These are phyloP conservation scores for Tuta absoluta DNA, from an alignment of 2,888 invertebrate genomes.

Conservation along the genomic window DNA sequence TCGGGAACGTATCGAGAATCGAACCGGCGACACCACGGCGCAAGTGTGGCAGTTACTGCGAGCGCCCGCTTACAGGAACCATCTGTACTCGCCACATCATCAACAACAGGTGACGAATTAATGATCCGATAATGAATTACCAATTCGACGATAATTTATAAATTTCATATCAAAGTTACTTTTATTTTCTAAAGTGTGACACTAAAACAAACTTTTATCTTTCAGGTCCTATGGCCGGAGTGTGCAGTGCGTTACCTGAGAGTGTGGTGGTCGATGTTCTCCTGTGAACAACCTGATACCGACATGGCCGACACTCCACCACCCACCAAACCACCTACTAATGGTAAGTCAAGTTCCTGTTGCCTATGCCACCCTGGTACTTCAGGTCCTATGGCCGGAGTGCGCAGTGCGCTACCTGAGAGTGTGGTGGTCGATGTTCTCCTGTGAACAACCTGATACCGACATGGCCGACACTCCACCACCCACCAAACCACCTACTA, in stretches of 20 bases:
- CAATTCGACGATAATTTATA: background rate
- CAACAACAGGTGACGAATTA: background rate
- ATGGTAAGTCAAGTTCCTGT: conserved; percentile 16
- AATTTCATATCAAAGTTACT: no score
- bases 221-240: conserved; percentile 92
- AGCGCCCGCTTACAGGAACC: conserved; percentile 90
- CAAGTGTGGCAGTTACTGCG: conserved; percentile 94
- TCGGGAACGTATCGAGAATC: conserved; percentile 85
- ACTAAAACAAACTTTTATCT: background rate
- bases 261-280: conserved; percentile 93
- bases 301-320: conserved; percentile 18
- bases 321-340: conserved; percentile 36
- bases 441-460: no score
- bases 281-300: conserved; percentile 71
- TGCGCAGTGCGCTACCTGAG: no score
- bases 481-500: no score
- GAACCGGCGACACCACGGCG: conserved; percentile 86
- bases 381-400: no score
- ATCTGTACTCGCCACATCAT: conserved; percentile 85
- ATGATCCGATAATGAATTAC: no score
- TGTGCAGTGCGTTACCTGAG: conserved; percentile 90
- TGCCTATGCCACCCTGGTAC: no score
- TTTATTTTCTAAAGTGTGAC: no score
- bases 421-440: no score
- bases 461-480: no score